Evolutionary conservation across 2,888 invertebrate genomes (phyloP), one percentile per base, ranked within the genome.

Genomic region (Gandaritis pyraliata): DNA sequence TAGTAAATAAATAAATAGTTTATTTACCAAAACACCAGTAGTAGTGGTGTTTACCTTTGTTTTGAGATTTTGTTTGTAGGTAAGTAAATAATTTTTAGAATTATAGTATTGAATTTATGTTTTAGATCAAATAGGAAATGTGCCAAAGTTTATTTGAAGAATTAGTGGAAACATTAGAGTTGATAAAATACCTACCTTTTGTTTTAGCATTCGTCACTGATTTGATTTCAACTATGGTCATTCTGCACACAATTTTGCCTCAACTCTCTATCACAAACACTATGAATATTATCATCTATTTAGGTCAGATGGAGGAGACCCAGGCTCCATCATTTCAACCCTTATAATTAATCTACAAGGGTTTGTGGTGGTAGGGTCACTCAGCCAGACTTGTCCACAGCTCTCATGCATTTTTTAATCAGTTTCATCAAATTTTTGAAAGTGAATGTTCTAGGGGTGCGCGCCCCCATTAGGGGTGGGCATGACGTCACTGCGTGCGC

Each of bases 401-500:
- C 23, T 49, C 48, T n/a, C 7, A 30, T 65, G 56, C 55, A 61
- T 65, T 61, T 50, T 62, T 67, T 29, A 65, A 18, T 30, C 23
- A 45, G 16, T 55, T 47, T 57, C 52, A 45, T 33, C 58, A 56
- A 47, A 64, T 57, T 33, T 61, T 53, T 71, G 84, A 88, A 88
- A 87, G 88, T 80, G 87, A 87, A 83, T 73, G 79, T 78, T 72
- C 66, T 66, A 67, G 72, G 82, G 83, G 82, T 80, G 77, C 77
- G 77, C 61, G 57, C 65, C 51, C 65, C 68, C 50, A 46, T 45
- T 56, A 76, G 73, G 83, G 77, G 77, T 69, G 64, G 64, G 30
- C 29, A 74, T 89, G 88, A 90, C 90, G 90, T 90, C 84, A 83
- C 74, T 80, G 88, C 90, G 90, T 85, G 87, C 90, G 89, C 87